Percentiles rank a stretch among this genome's conserved stretches.
Evolutionary conservation across 1,140 invertebrate species (phyloP).

Genomic region (Diorhabda sublineata): DNA sequence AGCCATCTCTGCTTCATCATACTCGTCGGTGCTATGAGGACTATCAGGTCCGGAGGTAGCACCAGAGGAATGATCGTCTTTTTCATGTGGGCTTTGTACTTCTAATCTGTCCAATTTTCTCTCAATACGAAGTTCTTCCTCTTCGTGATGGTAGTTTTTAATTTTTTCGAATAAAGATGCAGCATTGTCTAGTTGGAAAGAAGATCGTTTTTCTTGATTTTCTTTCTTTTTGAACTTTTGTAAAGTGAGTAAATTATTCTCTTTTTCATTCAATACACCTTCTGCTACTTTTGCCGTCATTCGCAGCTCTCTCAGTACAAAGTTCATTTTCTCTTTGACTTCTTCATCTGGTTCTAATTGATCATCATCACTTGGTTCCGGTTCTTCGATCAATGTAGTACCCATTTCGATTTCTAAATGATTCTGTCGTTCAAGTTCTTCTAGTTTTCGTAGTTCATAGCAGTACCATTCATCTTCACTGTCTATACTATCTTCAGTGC

Average conservation of each 20-base stretch:
- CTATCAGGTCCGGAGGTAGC: conserved; percentile 84
- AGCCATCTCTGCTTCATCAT: conserved; percentile 53
- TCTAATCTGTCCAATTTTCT: conserved; percentile 38
- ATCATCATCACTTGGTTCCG: conserved; percentile 49
- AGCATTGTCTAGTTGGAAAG: conserved; percentile 34
- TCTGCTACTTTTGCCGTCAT: conserved; percentile 57
- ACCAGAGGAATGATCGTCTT: conserved; percentile 64
- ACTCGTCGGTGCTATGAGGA: conserved; percentile 69
- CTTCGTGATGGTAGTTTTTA: conserved; percentile 49
- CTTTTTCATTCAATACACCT: conserved; percentile 40
- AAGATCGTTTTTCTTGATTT: conserved; percentile 40
- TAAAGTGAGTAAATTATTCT: conserved; percentile 44
- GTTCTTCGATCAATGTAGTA: conserved; percentile 56
- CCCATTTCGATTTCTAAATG: conserved; percentile 62
- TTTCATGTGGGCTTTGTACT: conserved; percentile 45
- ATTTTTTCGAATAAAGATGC: conserved; percentile 49
- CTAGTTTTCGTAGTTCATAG: conserved; percentile 79
- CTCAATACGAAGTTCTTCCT: conserved; percentile 24
- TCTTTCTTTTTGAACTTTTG: conserved; percentile 48
- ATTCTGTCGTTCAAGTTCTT: conserved; percentile 77
- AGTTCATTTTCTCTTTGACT: conserved; percentile 73
- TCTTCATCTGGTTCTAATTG: conserved; percentile 61
- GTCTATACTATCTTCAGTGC: conserved; percentile 89
- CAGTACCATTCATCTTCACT: conserved; percentile 92
- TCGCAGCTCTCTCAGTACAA: conserved; percentile 69